phyloP scores from a whole-genome alignment of 2,113 vertebrate species.

The Cacatua alba region DNA sequence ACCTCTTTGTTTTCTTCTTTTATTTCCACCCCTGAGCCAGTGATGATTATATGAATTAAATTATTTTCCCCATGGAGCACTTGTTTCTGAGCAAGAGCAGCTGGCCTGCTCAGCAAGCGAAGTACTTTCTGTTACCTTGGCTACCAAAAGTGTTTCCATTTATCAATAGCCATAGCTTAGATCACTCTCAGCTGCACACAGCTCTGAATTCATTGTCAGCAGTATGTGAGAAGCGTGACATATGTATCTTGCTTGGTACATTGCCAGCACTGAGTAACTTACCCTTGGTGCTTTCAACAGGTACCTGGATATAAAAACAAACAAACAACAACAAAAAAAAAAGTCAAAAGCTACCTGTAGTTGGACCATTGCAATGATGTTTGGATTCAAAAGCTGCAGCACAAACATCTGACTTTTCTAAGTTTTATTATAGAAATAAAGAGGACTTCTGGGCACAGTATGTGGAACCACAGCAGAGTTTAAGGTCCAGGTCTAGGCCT shows the following conservation, averaged over 20 bases:
- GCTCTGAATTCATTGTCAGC: conserved; percentile 33
- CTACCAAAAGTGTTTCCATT: conserved; percentile 46
- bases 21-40: neutral
- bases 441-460: neutral
- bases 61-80: conserved; percentile 43
- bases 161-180: conserved; percentile 34
- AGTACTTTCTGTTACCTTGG: conserved; percentile 38
- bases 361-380: neutral
- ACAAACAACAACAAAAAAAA: neutral
- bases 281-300: neutral
- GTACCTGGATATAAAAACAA: neutral
- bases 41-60: conserved; percentile 51
- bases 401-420: neutral
- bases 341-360: rapidly evolving
- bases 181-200: conserved; percentile 8
- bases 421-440: neutral
- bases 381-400: neutral
- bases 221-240: neutral
- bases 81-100: conserved; percentile 38
- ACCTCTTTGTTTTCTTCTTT: neutral
- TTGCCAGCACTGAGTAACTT: neutral
- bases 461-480: neutral
- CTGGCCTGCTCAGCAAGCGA: conserved; percentile 32
- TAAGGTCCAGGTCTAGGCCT: neutral
- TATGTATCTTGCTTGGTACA: neutral